Evolutionary conservation across 2,113 vertebrate genomes (phyloP).

Genomic region (Phaethornis superciliosus): DNA sequence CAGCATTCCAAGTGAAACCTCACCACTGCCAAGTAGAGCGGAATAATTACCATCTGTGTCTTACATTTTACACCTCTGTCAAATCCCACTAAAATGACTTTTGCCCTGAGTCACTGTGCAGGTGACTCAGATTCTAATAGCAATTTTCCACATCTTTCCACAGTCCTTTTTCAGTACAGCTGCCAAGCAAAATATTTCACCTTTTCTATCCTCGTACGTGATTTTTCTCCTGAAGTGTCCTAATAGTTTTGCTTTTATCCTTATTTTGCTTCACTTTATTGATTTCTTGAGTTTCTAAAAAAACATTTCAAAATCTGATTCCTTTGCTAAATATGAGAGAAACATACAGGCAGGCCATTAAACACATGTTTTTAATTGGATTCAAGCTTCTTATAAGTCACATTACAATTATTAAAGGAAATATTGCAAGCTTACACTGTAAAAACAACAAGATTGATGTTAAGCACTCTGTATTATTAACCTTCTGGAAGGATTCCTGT

Average conservation of each 20-base stretch:
- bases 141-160: neutral
- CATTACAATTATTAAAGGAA: slow-evolving; percentile 23
- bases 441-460: slow-evolving; percentile 46
- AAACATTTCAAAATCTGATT: neutral
- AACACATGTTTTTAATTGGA: neutral
- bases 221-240: neutral
- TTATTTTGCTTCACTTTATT: neutral
- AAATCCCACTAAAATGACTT: slow-evolving; percentile 16
- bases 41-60: slow-evolving; percentile 51
- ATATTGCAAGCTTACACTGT: neutral
- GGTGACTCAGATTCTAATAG: neutral
- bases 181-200: neutral
- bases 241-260: neutral
- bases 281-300: neutral
- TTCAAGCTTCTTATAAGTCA: slow-evolving; percentile 28
- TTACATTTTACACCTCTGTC: slow-evolving; percentile 40
- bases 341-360: neutral
- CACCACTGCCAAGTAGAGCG: slow-evolving; percentile 51
- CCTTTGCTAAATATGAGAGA: neutral
- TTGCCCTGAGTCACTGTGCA: neutral
- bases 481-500: slow-evolving; percentile 9
- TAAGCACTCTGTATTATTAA: slow-evolving; percentile 20
- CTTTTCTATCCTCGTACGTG: neutral
- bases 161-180: neutral
- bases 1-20: neutral